Evolutionary conservation across 2,888 invertebrate species (phyloP).

Genomic region (Chaetoderma sp.): DNA sequence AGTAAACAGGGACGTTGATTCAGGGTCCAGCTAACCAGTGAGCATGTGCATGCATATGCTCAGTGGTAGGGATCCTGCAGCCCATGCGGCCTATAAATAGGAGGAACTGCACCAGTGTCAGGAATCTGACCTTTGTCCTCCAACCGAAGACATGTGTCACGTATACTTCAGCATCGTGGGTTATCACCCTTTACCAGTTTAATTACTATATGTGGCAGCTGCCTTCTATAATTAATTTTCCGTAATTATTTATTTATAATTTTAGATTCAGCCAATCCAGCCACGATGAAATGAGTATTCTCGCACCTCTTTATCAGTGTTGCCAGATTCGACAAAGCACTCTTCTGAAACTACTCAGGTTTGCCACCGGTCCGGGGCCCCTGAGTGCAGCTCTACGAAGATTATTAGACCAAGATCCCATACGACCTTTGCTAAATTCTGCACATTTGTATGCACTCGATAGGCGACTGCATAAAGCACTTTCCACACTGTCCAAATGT

Average conservation of each 20-base stretch:
- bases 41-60: too few species aligned
- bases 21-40: too few species aligned
- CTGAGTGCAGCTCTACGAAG: slow-evolving; percentile 82
- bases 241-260: slow-evolving; percentile 18
- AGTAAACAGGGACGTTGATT: too few species aligned
- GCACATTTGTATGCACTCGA: slow-evolving; percentile 92
- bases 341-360: slow-evolving; percentile 79
- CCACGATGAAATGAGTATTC: slow-evolving; percentile 93
- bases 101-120: too few species aligned
- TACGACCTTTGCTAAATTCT: slow-evolving; percentile 91
- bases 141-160: too few species aligned
- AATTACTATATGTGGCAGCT: too few species aligned
- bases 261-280: slow-evolving; percentile 85
- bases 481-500: slow-evolving; percentile 49
- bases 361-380: slow-evolving; percentile 67
- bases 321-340: slow-evolving; percentile 92
- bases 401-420: slow-evolving; percentile 84
- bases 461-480: slow-evolving; percentile 76
- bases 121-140: too few species aligned
- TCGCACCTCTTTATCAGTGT: slow-evolving; percentile 95
- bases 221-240: too few species aligned
- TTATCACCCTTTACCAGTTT: too few species aligned
- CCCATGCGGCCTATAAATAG: too few species aligned
- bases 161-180: too few species aligned
- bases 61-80: too few species aligned